Conservation (phyloP, 2,888 invertebrate species). For the Ophion obscuratus region DNA sequence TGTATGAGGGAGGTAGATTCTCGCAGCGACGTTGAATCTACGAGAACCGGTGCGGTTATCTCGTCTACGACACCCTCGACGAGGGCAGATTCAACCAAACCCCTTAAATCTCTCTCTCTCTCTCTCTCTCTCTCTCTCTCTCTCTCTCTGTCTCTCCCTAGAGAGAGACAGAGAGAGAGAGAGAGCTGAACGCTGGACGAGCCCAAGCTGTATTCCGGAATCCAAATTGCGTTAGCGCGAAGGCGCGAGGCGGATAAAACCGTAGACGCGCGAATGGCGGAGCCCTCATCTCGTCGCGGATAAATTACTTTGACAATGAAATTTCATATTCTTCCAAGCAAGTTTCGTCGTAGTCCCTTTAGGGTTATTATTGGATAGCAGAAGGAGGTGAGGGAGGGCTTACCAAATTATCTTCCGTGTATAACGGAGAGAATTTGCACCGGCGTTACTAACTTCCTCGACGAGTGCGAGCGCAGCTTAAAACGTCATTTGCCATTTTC, state of each 20-base stretch:
- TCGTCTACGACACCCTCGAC: conserved; percentile 66
- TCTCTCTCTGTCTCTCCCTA: background rate
- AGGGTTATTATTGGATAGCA: conserved; percentile 25
- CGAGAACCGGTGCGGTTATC: conserved; percentile 61
- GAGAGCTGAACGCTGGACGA: conserved; percentile 19
- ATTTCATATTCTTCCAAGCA: conserved; percentile 52
- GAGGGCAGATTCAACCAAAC: conserved; percentile 47
- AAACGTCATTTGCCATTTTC: conserved; percentile 48
- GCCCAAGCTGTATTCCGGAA: conserved; percentile 22
- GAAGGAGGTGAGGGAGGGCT: background rate
- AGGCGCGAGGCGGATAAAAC: conserved; percentile 5
- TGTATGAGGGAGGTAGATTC: conserved; percentile 43
- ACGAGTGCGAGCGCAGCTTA: conserved; percentile 13
- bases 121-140: background rate
- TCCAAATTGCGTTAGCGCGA: conserved; percentile 45
- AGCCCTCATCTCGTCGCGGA: conserved; percentile 30
- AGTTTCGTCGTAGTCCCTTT: conserved; percentile 43
- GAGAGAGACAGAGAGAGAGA: too few relatives aligned
- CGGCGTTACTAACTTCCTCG: conserved; percentile 22
- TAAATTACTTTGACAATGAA: conserved; percentile 52
- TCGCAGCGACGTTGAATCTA: conserved; percentile 42
- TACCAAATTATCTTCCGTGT: conserved; percentile 53
- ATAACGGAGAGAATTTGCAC: conserved; percentile 49
- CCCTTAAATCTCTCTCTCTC: background rate
- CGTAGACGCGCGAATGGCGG: conserved; percentile 24